Percentiles rank a stretch among this genome's conserved stretches.
phyloP scores from a whole-genome alignment of 2,797 vertebrate species.

The Ctenochaetus hawaiiensis region DNA sequence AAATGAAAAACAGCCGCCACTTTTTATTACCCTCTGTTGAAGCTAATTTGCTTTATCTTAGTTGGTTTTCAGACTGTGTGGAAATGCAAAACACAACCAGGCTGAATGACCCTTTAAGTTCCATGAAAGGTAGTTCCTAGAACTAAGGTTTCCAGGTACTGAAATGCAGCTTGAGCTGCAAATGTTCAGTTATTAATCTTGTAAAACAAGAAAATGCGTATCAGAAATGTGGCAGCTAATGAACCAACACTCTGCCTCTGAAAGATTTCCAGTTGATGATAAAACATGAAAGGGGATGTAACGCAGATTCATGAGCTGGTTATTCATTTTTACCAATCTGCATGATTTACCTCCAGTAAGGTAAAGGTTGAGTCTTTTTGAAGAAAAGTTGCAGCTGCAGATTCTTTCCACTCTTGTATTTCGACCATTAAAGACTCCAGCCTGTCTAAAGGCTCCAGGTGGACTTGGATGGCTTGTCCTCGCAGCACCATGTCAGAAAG shows the following conservation, averaged over 20 bases:
- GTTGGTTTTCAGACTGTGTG: too few relatives aligned
- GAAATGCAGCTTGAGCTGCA: not conserved
- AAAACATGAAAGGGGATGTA: not conserved
- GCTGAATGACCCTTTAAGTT: too few relatives aligned
- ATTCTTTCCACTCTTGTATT: constrained; percentile 93
- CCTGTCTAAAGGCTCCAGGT: constrained; percentile 90
- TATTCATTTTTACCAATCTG: not conserved
- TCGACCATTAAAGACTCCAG: constrained; percentile 91
- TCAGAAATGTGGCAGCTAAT: not conserved
- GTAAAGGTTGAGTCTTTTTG: constrained; percentile 88
- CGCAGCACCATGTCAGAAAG: constrained; percentile 90
- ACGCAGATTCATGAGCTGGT: not conserved
- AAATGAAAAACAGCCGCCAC: too few relatives aligned
- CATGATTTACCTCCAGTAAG: constrained; percentile 88
- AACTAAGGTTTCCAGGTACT: too few relatives aligned
- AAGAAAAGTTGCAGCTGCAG: constrained; percentile 90
- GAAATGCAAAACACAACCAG: too few relatives aligned
- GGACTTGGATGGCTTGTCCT: constrained; percentile 92
- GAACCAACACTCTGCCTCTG: not conserved
- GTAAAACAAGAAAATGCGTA: not conserved
- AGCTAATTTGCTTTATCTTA: too few relatives aligned
- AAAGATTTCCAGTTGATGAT: not conserved
- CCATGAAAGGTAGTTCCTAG: too few relatives aligned
- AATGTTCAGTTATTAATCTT: not conserved
- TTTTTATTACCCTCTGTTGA: too few relatives aligned